These are phyloP conservation scores for Leptinotarsa haldemani DNA, from an alignment of 2,888 invertebrate species.

Conservation along the genomic window DNA sequence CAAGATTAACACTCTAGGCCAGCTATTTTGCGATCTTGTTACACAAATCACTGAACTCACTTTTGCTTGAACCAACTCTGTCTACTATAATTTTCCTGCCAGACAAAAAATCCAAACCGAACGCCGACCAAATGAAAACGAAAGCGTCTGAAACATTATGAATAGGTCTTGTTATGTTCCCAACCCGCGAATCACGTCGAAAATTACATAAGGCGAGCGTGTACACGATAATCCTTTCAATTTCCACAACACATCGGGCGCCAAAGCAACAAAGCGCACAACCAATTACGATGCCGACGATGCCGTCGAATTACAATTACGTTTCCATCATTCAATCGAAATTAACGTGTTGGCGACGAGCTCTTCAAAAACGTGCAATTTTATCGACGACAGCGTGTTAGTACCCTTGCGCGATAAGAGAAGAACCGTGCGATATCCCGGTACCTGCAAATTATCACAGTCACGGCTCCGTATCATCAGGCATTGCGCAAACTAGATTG, in stretches of 20 bases:
- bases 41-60: no score
- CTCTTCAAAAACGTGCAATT: conserved; percentile 39
- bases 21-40: no score
- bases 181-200: conserved; percentile 7
- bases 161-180: conserved; percentile 13
- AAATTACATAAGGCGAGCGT: conserved; percentile 15
- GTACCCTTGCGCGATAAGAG: conserved; percentile 30
- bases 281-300: neutral
- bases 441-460: conserved; percentile 11
- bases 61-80: neutral
- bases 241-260: conserved; percentile 5
- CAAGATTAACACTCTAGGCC: no score
- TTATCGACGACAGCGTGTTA: conserved; percentile 30
- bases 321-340: conserved; percentile 26
- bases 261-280: neutral
- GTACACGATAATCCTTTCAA: conserved; percentile 15
- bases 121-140: neutral
- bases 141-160: neutral
- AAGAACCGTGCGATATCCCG: neutral
- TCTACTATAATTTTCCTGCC: neutral
- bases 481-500: conserved; percentile 14
- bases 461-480: conserved; percentile 22
- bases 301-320: conserved; percentile 20
- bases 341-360: conserved; percentile 27
- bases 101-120: neutral